Conservation (phyloP, 2,888 invertebrate species). For the Apeira syringaria region DNA sequence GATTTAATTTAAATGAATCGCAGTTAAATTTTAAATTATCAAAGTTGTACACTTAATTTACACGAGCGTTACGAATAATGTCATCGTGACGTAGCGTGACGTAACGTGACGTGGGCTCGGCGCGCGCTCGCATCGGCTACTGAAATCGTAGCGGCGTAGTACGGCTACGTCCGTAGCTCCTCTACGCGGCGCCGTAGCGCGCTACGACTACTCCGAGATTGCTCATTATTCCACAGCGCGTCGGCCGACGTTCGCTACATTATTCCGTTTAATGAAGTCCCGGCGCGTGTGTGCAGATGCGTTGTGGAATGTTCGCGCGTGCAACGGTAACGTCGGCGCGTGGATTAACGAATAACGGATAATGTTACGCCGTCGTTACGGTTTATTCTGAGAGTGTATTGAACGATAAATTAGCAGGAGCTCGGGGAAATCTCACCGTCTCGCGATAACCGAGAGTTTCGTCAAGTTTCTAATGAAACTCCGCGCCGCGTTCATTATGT, state of each 20-base stretch:
- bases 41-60: slow-evolving; percentile 2
- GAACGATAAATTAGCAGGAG: slow-evolving; percentile 19
- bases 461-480: slow-evolving; percentile 8
- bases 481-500: background rate
- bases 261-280: slow-evolving; percentile 66
- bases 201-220: slow-evolving; percentile 51
- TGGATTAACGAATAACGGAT: slow-evolving; percentile 12
- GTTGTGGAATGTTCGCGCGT: slow-evolving; percentile 20
- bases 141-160: slow-evolving; percentile 36
- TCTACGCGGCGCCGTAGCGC: slow-evolving; percentile 34
- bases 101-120: slow-evolving; percentile 37
- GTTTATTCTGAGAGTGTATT: slow-evolving; percentile 19
- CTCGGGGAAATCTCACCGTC: slow-evolving; percentile 13
- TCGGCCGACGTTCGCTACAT: slow-evolving; percentile 53
- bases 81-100: slow-evolving; percentile 13
- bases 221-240: slow-evolving; percentile 55
- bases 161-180: slow-evolving; percentile 17
- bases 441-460: background rate
- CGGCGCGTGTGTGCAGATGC: slow-evolving; percentile 36
- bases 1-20: background rate
- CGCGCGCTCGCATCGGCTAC: slow-evolving; percentile 38
- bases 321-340: slow-evolving; percentile 9
- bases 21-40: background rate
- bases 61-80: slow-evolving; percentile 4
- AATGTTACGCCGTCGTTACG: slow-evolving; percentile 14